A percentile compares a stretch with the other conserved stretches of the same genome.
Evolutionary conservation across 2,797 vertebrate species (phyloP).

Genomic region (Delichon dasypus): DNA sequence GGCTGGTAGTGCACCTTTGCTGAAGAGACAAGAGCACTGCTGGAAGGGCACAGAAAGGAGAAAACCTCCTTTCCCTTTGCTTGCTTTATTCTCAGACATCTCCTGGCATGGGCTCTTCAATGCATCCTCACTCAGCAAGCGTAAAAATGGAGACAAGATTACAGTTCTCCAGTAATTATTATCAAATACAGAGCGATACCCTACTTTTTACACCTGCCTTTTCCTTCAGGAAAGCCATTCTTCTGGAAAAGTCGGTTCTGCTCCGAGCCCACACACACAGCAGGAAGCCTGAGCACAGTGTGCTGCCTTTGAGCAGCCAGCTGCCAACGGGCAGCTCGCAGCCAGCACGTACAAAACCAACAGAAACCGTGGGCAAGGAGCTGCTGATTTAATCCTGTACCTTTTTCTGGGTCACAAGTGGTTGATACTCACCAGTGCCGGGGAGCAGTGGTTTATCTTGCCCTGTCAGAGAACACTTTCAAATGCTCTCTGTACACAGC

Average conservation of each 20-base stretch:
- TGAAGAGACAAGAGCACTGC: neutral
- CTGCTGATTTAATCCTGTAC: neutral
- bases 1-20: neutral
- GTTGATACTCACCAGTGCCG: neutral
- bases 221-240: neutral
- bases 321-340: neutral
- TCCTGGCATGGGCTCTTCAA: neutral
- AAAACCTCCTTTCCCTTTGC: neutral
- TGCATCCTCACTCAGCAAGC: neutral
- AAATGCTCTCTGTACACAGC: neutral
- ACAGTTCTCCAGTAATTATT: neutral
- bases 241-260: neutral
- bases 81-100: neutral
- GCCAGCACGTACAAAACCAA: accelerated
- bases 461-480: neutral
- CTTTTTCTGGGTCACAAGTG: neutral
- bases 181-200: neutral
- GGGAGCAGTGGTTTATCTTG: neutral
- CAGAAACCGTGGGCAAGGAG: neutral
- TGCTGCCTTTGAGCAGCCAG: neutral
- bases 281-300: neutral
- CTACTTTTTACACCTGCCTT: neutral
- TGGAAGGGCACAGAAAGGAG: neutral
- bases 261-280: neutral
- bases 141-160: neutral